A percentile compares a stretch with the other conserved stretches of the same genome.
Conservation (phyloP, 2,113 vertebrate genomes). For the Nasalis larvatus region DNA sequence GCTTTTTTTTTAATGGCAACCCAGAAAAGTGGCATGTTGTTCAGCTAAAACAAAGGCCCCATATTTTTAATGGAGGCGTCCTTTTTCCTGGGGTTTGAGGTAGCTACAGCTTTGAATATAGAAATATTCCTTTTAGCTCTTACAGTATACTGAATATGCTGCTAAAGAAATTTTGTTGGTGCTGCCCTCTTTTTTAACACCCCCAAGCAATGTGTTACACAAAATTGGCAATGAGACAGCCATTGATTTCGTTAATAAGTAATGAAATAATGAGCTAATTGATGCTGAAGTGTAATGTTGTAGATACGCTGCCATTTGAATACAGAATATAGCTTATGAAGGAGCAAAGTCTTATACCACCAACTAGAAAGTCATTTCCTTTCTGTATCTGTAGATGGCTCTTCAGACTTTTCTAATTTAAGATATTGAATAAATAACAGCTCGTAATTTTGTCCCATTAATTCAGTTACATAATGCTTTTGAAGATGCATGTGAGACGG, state of each 20-base stretch:
- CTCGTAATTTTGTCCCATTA: slow-evolving; percentile 61
- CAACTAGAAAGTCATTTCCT: not conserved
- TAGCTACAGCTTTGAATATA: slow-evolving; percentile 6
- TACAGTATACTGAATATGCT: not conserved
- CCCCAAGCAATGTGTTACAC: not conserved
- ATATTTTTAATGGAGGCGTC: slow-evolving; percentile 38
- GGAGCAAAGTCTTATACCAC: slow-evolving; percentile 1
- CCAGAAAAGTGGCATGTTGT: not conserved
- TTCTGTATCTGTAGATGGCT: slow-evolving; percentile 38
- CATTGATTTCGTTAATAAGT: slow-evolving; percentile 35
- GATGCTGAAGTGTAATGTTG: not conserved
- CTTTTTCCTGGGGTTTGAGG: slow-evolving; percentile 30
- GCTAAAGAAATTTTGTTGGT: slow-evolving; percentile 21
- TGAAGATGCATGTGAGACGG: not conserved
- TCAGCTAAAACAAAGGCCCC: slow-evolving; percentile 39
- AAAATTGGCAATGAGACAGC: not conserved
- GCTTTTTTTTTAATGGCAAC: not conserved
- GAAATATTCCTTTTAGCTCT: not conserved
- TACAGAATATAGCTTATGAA: not conserved
- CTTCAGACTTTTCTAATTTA: slow-evolving; percentile 61
- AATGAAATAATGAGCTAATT: slow-evolving; percentile 27
- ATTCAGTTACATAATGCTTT: slow-evolving; percentile 13
- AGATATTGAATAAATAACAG: slow-evolving; percentile 54
- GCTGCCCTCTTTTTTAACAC: slow-evolving; percentile 17
- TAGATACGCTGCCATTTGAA: slow-evolving; percentile 34